phyloP scores from a whole-genome alignment of 1,140 invertebrate genomes.

The Micrasema minimum region DNA sequence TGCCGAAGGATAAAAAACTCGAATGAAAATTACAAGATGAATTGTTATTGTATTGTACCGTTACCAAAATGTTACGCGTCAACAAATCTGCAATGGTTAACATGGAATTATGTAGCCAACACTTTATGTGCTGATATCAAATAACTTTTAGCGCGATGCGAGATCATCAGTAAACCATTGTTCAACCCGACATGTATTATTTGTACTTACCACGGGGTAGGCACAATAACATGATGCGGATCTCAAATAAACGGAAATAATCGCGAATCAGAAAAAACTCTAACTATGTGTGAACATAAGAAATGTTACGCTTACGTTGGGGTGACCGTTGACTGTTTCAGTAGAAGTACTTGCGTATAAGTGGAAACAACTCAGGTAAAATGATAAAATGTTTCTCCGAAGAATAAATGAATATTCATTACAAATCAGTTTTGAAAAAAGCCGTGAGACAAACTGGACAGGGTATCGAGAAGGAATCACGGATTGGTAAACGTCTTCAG shows the following conservation, averaged over 20 bases:
- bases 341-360: too few species aligned
- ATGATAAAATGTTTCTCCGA: slow-evolving; percentile 14
- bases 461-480: background rate
- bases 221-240: too few species aligned
- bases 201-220: too few species aligned
- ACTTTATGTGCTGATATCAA: slow-evolving; percentile 2
- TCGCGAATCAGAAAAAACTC: too few species aligned
- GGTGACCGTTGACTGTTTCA: too few species aligned
- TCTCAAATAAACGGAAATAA: too few species aligned
- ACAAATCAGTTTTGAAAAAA: slow-evolving; percentile 16
- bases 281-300: too few species aligned
- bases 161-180: slow-evolving; percentile 6
- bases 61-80: slow-evolving; percentile 31
- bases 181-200: background rate
- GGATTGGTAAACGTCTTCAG: background rate
- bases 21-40: slow-evolving; percentile 15
- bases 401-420: slow-evolving; percentile 29
- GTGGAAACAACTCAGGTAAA: background rate
- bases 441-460: background rate
- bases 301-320: too few species aligned
- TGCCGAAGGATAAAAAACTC: background rate
- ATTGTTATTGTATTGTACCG: slow-evolving; percentile 13
- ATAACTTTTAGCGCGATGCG: slow-evolving; percentile 9
- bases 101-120: background rate
- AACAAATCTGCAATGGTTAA: background rate